Conservation (phyloP, 2,888 invertebrate species). For the Andrena haemorrhoa region DNA sequence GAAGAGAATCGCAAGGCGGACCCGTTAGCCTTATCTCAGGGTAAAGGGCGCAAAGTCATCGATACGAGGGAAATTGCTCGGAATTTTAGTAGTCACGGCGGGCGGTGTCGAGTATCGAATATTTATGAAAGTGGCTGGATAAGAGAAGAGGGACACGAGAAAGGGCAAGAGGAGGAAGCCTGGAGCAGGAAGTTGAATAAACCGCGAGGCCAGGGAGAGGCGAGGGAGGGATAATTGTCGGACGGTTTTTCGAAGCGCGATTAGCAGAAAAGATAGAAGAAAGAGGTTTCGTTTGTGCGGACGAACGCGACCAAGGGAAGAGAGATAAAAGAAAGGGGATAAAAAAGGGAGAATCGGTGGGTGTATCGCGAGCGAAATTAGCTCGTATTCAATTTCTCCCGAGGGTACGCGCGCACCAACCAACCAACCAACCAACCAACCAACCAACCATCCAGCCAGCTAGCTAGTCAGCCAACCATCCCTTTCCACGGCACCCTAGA, state of each 20-base stretch:
- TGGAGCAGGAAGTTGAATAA: conserved; percentile 12
- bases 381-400: conserved; percentile 84
- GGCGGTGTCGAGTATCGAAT: conserved; percentile 67
- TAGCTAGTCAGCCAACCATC: conserved; percentile 13
- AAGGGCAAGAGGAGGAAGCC: background rate
- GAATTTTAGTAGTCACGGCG: conserved; percentile 67
- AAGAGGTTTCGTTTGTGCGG: conserved; percentile 63
- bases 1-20: conserved; percentile 33
- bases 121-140: conserved; percentile 70
- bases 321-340: background rate
- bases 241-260: conserved; percentile 63
- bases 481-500: conserved; percentile 66
- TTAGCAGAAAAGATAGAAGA: conserved; percentile 60
- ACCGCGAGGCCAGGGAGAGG: background rate
- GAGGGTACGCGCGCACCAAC: conserved; percentile 69
- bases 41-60: conserved; percentile 68
- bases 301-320: conserved; percentile 36
- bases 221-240: conserved; percentile 54
- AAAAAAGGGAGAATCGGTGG: conserved; percentile 63
- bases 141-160: conserved; percentile 34
- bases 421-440: conserved; percentile 8
- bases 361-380: conserved; percentile 82
- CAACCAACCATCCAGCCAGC: background rate
- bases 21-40: conserved; percentile 58
- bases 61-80: conserved; percentile 64